Evolutionary conservation across 23 tunicate genomes (phyloP).

Genomic region (Trididemnum clinides): DNA sequence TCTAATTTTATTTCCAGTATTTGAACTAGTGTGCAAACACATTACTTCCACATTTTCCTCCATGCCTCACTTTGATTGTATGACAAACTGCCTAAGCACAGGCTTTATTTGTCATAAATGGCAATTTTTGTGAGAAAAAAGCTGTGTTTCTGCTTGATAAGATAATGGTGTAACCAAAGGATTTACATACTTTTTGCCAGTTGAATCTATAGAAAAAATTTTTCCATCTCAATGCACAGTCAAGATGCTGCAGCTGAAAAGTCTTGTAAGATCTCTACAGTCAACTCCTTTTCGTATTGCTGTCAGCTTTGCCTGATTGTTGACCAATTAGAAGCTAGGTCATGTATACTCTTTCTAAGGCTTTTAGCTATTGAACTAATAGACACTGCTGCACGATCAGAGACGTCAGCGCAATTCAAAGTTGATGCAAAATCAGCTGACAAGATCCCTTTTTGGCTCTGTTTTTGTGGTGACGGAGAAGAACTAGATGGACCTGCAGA

Average conservation of each 20-base stretch:
- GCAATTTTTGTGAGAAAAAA: not conserved
- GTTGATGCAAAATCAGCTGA: constrained; percentile 1
- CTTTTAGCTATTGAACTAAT: not conserved
- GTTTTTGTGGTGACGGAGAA: not conserved
- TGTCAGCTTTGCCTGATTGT: constrained; percentile 4
- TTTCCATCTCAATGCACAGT: constrained; percentile 2
- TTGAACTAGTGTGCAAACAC: not conserved
- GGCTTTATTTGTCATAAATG: not conserved
- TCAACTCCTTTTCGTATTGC: too few species aligned
- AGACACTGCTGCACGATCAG: constrained; percentile 8
- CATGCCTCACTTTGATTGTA: constrained; percentile 1
- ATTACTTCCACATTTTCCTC: not conserved
- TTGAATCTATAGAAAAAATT: constrained; percentile 3
- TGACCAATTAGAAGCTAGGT: not conserved
- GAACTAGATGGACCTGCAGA: not conserved
- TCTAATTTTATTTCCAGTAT: not conserved
- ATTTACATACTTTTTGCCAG: not conserved
- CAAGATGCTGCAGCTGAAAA: not conserved
- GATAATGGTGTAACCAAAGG: not conserved
- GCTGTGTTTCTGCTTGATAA: not conserved
- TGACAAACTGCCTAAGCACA: constrained; percentile 5
- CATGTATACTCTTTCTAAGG: not conserved
- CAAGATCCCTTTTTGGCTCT: not conserved
- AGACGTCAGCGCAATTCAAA: constrained; percentile 1
- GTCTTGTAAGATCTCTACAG: not conserved